phyloP scores from a whole-genome alignment of 2,113 vertebrate genomes.

The Prionailurus bengalensis region DNA sequence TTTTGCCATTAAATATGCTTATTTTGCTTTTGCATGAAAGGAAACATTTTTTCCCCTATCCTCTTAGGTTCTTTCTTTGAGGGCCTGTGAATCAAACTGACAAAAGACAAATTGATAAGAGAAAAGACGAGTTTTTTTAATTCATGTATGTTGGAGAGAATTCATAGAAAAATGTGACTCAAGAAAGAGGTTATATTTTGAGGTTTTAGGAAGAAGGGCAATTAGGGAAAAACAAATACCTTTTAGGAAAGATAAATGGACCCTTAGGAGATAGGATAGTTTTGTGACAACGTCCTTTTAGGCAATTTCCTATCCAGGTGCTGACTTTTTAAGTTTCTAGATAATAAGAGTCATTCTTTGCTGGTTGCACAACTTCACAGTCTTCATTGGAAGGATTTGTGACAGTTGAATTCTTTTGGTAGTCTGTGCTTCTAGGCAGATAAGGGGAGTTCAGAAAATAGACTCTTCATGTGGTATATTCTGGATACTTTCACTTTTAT shows the following conservation, averaged over 20 bases:
- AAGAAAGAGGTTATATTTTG: neutral
- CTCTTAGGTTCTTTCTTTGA: neutral
- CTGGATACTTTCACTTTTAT: neutral
- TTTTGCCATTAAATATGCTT: neutral
- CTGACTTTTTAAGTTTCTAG: neutral
- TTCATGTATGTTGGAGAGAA: neutral
- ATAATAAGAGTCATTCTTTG: neutral
- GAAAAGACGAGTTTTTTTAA: neutral
- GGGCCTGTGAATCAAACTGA: neutral
- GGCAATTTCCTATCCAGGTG: neutral
- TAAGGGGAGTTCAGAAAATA: neutral
- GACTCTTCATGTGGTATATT: neutral
- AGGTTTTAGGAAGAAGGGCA: neutral
- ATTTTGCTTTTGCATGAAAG: neutral
- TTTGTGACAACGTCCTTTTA: neutral
- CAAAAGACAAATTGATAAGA: neutral
- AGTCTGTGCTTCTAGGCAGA: neutral
- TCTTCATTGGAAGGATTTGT: neutral
- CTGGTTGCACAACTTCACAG: neutral
- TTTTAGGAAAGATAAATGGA: neutral
- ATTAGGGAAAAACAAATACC: neutral
- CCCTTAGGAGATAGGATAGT: neutral
- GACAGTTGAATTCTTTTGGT: neutral
- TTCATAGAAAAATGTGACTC: neutral
- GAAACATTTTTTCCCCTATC: neutral